A percentile compares a stretch with the other conserved stretches of the same genome.
Evolutionary conservation across 23 tunicate species (phyloP).

Genomic region (Ascidia mentula): DNA sequence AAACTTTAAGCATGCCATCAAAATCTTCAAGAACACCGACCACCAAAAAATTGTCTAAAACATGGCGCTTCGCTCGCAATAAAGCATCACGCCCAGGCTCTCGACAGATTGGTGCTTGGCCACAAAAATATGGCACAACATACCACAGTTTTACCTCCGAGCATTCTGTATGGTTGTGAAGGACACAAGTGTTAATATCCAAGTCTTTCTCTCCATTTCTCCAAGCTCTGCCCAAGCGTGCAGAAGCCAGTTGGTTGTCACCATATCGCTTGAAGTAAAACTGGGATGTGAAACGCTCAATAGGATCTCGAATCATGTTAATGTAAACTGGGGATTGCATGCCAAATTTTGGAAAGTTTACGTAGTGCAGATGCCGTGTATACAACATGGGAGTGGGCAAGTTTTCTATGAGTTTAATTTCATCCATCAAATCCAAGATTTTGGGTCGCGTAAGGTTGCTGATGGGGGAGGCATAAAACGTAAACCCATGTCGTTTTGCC

Average conservation of each 20-base stretch:
- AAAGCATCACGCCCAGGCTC: conserved; percentile 57
- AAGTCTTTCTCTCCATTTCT: conserved; percentile 32
- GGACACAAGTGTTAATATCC: conserved; percentile 82
- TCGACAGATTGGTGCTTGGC: conserved; percentile 65
- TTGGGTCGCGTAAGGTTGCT: conserved; percentile 55
- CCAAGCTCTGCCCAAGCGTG: conserved; percentile 32
- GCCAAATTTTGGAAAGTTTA: conserved; percentile 79
- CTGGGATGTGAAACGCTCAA: conserved; percentile 85
- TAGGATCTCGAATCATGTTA: conserved; percentile 91
- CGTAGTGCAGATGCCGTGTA: conserved; percentile 79
- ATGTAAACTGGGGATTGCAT: conserved; percentile 65
- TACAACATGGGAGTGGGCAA: conserved; percentile 67
- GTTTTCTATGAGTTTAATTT: conserved; percentile 41
- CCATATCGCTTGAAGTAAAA: conserved; percentile 84
- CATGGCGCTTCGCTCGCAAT: conserved; percentile 71
- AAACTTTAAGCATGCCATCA: conserved; percentile 63
- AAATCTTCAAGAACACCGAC: conserved; percentile 95
- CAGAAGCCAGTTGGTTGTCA: conserved; percentile 30
- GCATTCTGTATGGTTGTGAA: conserved; percentile 65
- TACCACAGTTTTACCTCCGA: conserved; percentile 64
- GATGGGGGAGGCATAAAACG: conserved; percentile 51
- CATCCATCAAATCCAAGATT: conserved; percentile 21
- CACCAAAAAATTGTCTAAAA: conserved; percentile 63
- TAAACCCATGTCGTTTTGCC: conserved; percentile 38
- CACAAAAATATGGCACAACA: conserved; percentile 95